Base-by-base conservation (phyloP, 1,140 invertebrate genomes). In the Drosophila yakuba region DNA sequence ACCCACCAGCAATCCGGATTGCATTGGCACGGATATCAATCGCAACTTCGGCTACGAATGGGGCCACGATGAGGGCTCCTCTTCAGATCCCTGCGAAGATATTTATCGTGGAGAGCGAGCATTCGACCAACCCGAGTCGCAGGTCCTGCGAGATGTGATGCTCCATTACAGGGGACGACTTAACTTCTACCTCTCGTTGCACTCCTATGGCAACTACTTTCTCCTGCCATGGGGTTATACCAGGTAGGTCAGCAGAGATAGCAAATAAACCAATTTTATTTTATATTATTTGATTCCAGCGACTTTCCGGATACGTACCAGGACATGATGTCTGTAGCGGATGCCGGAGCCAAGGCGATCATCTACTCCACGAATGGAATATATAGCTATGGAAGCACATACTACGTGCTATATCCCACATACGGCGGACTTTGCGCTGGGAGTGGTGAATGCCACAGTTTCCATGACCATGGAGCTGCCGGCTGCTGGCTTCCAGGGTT, bases 141-240 rank as follows among this genome's bases (percentile, higher is more conserved):
- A 93, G 36, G 73, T 93, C 0, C 84, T 94, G 56, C 90, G 93
- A 43, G 92, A 94, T 78, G 77, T 93, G 0, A 74, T 94, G 1
- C 69, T 91, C 1, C 92, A 93, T 2, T 92, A 95, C 17, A 92
- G 93, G 5, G 85, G 93, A 6, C 92, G 93, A 2, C 91, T 95
- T 12, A 93, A 93, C 25, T 92, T 95, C 28, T 97, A 96, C 71
- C 91, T 97, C 3, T 95, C 95, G 0, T 82, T 97, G 8, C 96
- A 97, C 71, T 95, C 95, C 38, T 95, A 94, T 81, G 95, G 95
- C 32, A 94, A 94, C 81, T 95, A 95, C 81, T 89, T 96, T 20
- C 80, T 97, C 1, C 95, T 96, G 76, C 96, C 96, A 14, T 97
- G 95, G 95, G 96, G 96, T 20, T 96, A 94, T 74, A 95, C 95